Base-by-base conservation (phyloP, 2,888 invertebrate species). In the Leptopilina drosophilae region DNA sequence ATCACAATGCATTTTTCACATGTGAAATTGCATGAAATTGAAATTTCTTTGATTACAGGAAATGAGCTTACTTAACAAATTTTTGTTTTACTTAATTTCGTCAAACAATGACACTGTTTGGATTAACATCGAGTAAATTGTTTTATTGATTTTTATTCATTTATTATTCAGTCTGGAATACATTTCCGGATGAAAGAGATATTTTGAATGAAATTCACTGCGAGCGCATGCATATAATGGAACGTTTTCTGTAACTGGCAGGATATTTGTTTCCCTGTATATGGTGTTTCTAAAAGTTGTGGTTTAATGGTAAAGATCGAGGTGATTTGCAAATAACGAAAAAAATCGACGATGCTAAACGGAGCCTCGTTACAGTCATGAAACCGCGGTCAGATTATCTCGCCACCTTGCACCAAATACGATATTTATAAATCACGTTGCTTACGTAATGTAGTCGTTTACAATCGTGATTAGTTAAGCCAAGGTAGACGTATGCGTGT, bases 301-400 rank as follows among this genome's bases (percentile, higher is more conserved):
- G 73, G 73, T 73, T 49, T 73, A 73, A 73, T 73, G 73, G 73
- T 73, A 59, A 73, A 73, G 73, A 73, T 73, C 56, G 33, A 56
- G 33, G 73, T 73, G 73, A 73, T 73, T 73, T 73, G 73, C 73
- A 73, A 73, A 56, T 73, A 73, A 73, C 73, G 73, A 73, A 73
- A 56, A 56, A 73, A 73, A 56, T 33, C 73, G 40, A 56, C 73
- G 73, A 73, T 73, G 73, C 56, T 56, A 73, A 73, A 59, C 56
- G 15, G 73, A 59, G 73, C 56, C 73, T 73, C 33, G 69, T 69
- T 69, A 53, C 53, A 73, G 73, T 73, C 73, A 56, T 73, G 73
- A 73, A 73, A 73, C 73, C 11, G 73, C 56, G 73, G 56, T 73
- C 73, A 33, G 73, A 73, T 73, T 73, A 73, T 73, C 73, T 73